Evolutionary conservation across 2,113 vertebrate genomes (phyloP), one percentile per base, ranked within the genome.

Genomic region (Laterallus jamaicensis): DNA sequence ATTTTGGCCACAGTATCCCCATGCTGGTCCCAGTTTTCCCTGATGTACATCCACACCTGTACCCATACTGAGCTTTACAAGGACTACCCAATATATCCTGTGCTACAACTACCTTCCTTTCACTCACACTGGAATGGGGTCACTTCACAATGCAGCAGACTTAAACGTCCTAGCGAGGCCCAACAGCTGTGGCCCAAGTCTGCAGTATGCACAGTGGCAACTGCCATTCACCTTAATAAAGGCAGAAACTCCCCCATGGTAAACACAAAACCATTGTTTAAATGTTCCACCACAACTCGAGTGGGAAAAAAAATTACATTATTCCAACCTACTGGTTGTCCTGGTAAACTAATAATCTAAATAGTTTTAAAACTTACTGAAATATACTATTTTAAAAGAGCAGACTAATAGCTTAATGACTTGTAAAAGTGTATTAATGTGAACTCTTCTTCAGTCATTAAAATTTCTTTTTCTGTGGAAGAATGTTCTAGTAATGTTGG

Each of bases 31-130:
- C 35, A 7, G 2, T 75, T 47, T 56, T 68, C 22, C 55, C 20
- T n/a, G 26, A 39, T 16, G 14, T 24, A 32, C 31, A 63, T 56
- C 35, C 15, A 7, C 18, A 32, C 47, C 40, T 1, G 0, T 26
- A 60, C 14, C 37, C 40, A 18, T 31, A 13, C 24, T 8, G 24
- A 28, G 59, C 52, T 73, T 54, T 63, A 42, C 39, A 67, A 47
- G n/a, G 24, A 24, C 54, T 67, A 40, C n/a, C 52, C 44, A 29
- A 5, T n/a, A 44, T 5, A 47, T 55, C 21, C 29, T 64, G 76
- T 76, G 56, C 16, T 40, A 39, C 47, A 16, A 59, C 52, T 2
- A 35, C 20, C 29, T 42, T 39, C 13, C 49, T 54, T 29, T 13
- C 37, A 6, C 49, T 26, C 25, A 24, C 12, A 24, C 22, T 52